Evolutionary conservation across 2,113 vertebrate genomes (phyloP).

Genomic region (Brienomyrus brachyistius): DNA sequence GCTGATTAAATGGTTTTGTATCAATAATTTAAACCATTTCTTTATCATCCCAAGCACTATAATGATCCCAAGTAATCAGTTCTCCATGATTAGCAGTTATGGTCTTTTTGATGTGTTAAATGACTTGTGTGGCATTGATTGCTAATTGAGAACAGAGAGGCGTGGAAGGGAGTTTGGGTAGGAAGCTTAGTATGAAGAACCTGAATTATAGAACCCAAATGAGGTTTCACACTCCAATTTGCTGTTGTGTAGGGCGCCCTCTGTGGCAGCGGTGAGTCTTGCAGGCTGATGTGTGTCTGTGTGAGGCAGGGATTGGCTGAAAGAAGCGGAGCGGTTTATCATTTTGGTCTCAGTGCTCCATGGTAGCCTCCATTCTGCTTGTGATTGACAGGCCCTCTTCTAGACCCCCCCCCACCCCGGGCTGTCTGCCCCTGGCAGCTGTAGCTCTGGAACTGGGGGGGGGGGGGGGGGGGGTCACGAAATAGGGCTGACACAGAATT

Average conservation of each 20-base stretch:
- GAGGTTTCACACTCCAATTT: background rate
- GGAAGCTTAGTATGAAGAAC: background rate
- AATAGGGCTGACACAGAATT: background rate
- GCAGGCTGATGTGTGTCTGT: background rate
- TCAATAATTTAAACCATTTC: background rate
- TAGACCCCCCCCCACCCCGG: background rate
- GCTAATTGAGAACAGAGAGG: background rate
- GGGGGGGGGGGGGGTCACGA: background rate
- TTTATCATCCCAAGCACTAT: background rate
- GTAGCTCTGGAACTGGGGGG: background rate
- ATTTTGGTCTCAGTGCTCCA: background rate
- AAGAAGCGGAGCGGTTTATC: background rate
- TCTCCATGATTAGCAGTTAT: background rate
- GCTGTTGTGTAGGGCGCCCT: background rate
- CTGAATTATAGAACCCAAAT: background rate
- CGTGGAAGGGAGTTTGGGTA: background rate
- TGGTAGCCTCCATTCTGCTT: background rate
- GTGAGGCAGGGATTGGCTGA: background rate
- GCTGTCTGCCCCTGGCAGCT: background rate
- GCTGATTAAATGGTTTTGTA: constrained; percentile 5
- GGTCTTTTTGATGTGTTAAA: background rate
- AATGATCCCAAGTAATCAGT: background rate
- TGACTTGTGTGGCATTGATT: background rate
- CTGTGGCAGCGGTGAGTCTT: background rate
- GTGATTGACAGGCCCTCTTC: background rate